Evolutionary conservation across 2,888 invertebrate species (phyloP), one percentile per base, ranked within the genome.

Genomic region (Paralinhomoeus sp.): DNA sequence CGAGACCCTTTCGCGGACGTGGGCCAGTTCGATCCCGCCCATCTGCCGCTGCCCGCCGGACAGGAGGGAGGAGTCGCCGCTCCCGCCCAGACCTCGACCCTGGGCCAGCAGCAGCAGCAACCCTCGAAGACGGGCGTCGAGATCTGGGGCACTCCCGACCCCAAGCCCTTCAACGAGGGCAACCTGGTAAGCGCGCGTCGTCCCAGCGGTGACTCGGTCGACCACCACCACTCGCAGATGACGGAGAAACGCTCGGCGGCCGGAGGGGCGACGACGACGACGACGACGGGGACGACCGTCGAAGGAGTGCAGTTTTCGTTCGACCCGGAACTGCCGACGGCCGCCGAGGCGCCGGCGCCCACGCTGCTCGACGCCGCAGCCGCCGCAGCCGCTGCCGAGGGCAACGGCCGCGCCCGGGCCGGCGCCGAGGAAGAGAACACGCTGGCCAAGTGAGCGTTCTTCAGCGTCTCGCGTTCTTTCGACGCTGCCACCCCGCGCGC

Each of bases 231-330:
- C 9, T 15, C 9, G 31, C 31, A 12, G 31, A 15, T 12, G 9
- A 15, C 31, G 9, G 31, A 31, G 9, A 15, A 15, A 7, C 9
- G 31, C 15, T 31, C 22, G 9, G 13, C 38, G 21, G 38, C 38
- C 5, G 21, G 7, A n/a, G 12, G 5, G 5, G 15, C 24, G n/a
- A n/a, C 18, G n/a, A 9, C n/a, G 20, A 33, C 17, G 13, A 20
- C 41, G 42, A 22, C 34, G 18, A 13, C 41, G 36, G 48, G 56
- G 2, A 23, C 7, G 36, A 76, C 76, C 24, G 83, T 83, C 58
- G 80, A 85, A 74, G 84, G 84, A 64, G 68, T 87, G 45, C 83
- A 84, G 64, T 87, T 87, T 62, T 75, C 76, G 20, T 85, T 85
- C 63, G 82, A 83, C 58, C 76, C 79, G 24, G 36, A 34, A n/a